Base-by-base conservation (phyloP, 1,140 invertebrate genomes). In the Orchesella cincta region DNA sequence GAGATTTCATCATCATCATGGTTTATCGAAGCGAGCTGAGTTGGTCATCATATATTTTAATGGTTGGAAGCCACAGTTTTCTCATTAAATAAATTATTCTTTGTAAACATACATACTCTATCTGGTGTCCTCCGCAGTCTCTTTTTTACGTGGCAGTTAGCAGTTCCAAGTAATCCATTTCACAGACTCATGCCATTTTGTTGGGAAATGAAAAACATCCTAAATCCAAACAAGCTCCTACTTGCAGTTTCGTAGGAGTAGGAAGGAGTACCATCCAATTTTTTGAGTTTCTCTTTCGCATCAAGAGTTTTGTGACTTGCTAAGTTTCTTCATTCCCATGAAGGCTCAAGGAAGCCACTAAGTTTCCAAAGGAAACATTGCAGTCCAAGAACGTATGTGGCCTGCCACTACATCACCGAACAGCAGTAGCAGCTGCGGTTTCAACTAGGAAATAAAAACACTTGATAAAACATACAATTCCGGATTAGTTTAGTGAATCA, bases 1-100 rank as follows among this genome's bases (percentile, higher is more conserved):
- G 67, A 75, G 29, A 18, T 35, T 75, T 75, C 74, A 64, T 75
- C 74, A 75, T 75, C 5, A 20, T n/a, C n/a, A n/a, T n/a, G n/a
- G n/a, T 75, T 75, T 39, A 34, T 75, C 74, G 67, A 75, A 75
- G 74, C 39, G 74, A 75, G 74, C 74, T 75, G 74, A 75, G 74
- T 62, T 3, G 12, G 57, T 75, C 74, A 75, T 75, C 74, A 52
- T 74, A 57, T 5, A 67, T 67, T 67, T 33, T 29, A 31, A 67
- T 31, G n/a, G 3, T 67, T 31, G n/a, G n/a, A n/a, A n/a, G n/a
- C n/a, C n/a, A n/a, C n/a, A n/a, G n/a, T n/a, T 67, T 3, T 33
- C 8, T 67, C 23, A 18, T 67, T 67, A 67, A 67, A 67, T 5
- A 33, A 67, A 29, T 31, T 67, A n/a, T 31, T 67, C 31, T 67